Base-by-base conservation (phyloP, 37 sponge, comb jelly and placozoan species). In the Chondrilla cf. caribensis region DNA sequence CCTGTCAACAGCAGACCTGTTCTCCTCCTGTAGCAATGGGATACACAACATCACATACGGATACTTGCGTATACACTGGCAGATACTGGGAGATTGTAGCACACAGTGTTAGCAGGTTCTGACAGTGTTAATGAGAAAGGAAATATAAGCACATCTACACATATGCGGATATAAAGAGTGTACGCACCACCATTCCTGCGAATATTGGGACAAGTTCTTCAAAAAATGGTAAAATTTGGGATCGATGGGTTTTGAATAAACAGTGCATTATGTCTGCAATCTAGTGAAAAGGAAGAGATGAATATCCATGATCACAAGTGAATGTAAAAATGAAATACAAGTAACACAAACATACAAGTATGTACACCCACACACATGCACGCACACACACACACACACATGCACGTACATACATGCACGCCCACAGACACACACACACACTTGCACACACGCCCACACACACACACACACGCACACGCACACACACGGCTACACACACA, bases 181-280 rank as follows among this genome's bases (percentile, higher is more conserved):
- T 70, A 71, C 95, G 84, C 64, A 89, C 93, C 78, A 97, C 68
- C 95, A 97, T 92, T 57, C 82, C 77, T 0, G 90, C 38, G 80
- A 97, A 90, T 18, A 81, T 86, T 0, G 97, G 93, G 1, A 93
- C 68, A 7, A 97, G 80, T 54, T 91, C 82, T 33, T 97, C 89
- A 79, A 97, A 97, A 75, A 93, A 86, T 0, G 98, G 98, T 7
- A 95, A 81, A 0, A 95, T 41, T 22, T 87, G 51, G 18, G 79
- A 43, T 31, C 91, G 87, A 86, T 97, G 95, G 0, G 95, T 90
- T 25, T 73, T 66, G 80, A 97, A 95, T 21, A 97, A 89, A 19
- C 87, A 86, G 78, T 95, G 95, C 88, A 97, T 93, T 35, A 95
- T 81, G 71, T 97, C 98, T 15, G 93, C 85, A 76, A 97, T 90